phyloP scores from a whole-genome alignment of 2,888 invertebrate species.

The Drosophila mimica region DNA sequence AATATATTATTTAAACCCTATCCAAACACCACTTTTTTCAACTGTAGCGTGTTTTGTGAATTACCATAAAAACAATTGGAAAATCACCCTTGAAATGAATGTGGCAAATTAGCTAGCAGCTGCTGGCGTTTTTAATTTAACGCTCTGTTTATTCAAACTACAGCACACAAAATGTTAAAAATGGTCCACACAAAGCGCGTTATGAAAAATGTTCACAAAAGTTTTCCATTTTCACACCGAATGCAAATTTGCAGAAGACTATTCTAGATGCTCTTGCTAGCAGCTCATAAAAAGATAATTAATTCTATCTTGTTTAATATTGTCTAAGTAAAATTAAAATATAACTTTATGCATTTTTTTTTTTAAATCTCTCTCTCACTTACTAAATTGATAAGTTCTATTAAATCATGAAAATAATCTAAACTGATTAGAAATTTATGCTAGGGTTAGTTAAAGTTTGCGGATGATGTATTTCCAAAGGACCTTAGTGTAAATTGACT shows the following conservation, averaged over 20 bases:
- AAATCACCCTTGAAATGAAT: slow-evolving; percentile 32
- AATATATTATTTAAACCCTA: not conserved
- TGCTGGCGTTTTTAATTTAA: slow-evolving; percentile 63
- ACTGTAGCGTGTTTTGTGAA: not conserved
- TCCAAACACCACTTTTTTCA: not conserved
- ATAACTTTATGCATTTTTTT: no score
- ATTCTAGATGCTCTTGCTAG: slow-evolving; percentile 3
- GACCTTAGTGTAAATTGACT: not conserved
- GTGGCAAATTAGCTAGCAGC: slow-evolving; percentile 55
- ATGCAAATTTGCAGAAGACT: slow-evolving; percentile 24
- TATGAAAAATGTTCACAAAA: slow-evolving; percentile 24
- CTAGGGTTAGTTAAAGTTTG: not conserved
- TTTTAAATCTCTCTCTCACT: not conserved
- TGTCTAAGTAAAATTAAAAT: not conserved
- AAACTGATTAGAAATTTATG: not conserved
- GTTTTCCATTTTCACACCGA: slow-evolving; percentile 33
- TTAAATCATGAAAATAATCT: not conserved
- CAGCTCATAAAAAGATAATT: not conserved
- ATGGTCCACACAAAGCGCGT: slow-evolving; percentile 8
- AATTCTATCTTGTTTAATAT: not conserved
- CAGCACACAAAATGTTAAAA: slow-evolving; percentile 17
- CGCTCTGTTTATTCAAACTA: slow-evolving; percentile 50
- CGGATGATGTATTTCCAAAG: not conserved
- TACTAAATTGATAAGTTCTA: not conserved
- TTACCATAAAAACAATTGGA: slow-evolving; percentile 29